These are phyloP conservation scores for Hemibagrus guttatus DNA, from an alignment of 2,797 vertebrate species.

Conservation along the genomic window DNA sequence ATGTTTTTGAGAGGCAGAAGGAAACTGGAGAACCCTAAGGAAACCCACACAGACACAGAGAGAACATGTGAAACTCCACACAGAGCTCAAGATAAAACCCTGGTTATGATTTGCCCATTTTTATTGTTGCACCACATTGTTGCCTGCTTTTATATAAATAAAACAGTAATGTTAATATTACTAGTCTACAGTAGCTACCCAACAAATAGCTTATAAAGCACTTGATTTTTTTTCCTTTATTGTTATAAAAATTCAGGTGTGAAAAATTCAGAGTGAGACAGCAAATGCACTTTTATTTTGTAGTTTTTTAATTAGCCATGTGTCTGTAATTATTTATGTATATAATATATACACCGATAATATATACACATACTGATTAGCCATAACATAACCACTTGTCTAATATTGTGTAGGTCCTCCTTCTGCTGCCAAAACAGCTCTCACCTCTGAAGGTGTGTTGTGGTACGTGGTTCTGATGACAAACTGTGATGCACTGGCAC, in stretches of 20 bases:
- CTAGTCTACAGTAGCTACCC: neutral
- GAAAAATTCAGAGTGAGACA: no score
- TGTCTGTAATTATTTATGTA: neutral
- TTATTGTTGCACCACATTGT: neutral
- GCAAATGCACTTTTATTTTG: neutral
- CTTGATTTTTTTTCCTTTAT: neutral
- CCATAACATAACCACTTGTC: no score
- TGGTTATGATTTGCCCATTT: neutral
- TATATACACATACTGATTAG: no score
- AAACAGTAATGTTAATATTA: neutral
- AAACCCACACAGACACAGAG: neutral
- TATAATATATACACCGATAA: no score
- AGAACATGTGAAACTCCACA: neutral
- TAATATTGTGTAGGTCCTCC: no score
- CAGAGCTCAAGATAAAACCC: neutral
- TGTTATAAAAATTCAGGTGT: no score
- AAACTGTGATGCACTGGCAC: no score
- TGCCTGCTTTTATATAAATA: neutral
- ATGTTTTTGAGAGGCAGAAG: neutral
- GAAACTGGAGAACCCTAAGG: neutral
- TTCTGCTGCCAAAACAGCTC: no score
- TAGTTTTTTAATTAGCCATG: neutral
- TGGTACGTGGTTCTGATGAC: no score
- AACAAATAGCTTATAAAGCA: neutral
- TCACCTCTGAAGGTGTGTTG: no score